Conservation (phyloP, 1,140 invertebrate genomes). For the Apis dorsata region DNA sequence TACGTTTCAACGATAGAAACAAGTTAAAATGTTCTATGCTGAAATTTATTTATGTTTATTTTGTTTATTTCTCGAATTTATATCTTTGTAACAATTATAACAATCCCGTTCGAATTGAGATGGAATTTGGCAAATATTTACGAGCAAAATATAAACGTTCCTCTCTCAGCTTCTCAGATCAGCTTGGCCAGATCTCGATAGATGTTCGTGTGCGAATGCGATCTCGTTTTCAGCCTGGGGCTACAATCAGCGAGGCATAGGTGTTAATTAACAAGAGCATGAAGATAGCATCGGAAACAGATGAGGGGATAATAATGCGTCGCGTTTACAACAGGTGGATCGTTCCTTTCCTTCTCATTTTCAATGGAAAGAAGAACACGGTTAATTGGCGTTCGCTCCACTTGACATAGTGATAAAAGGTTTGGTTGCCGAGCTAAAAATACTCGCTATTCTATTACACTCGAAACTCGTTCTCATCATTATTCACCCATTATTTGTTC, state of each 20-base stretch:
- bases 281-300: slow-evolving; percentile 19
- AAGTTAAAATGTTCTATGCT: too few relatives aligned
- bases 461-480: not conserved
- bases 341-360: not conserved
- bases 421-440: not conserved
- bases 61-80: too few relatives aligned
- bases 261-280: slow-evolving; percentile 33
- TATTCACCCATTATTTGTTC: too few relatives aligned
- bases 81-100: too few relatives aligned
- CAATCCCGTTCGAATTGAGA: too few relatives aligned
- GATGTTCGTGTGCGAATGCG: not conserved
- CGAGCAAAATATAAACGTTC: not conserved
- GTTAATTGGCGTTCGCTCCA: slow-evolving; percentile 16
- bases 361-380: not conserved
- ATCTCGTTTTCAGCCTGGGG: not conserved
- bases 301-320: slow-evolving; percentile 15
- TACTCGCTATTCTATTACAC: not conserved
- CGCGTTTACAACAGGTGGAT: not conserved
- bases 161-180: not conserved
- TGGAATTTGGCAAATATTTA: not conserved
- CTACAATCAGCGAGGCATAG: slow-evolving; percentile 16
- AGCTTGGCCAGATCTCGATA: not conserved
- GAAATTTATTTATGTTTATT: too few relatives aligned
- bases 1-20: too few relatives aligned
- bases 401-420: not conserved